Base-by-base conservation (phyloP, 2,888 invertebrate genomes). In the Zaprionus lineosus region DNA sequence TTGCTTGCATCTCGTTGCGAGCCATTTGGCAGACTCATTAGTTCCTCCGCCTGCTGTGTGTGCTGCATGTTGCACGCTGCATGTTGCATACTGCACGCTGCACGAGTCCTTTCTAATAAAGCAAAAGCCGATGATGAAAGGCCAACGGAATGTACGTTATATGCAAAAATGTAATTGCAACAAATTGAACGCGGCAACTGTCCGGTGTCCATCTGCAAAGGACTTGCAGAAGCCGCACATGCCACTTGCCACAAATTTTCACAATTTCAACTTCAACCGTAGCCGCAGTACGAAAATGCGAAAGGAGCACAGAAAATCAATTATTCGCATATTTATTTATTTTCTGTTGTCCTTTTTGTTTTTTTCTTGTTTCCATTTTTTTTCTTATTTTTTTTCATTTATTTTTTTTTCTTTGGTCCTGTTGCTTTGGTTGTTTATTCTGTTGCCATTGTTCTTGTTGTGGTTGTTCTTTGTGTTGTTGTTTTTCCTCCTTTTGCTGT, bases 241-340 rank as follows among this genome's bases (percentile, higher is more conserved):
- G 11, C 37, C 36, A 57, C 58, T 43, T 28, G 66, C 51, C 46
- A 50, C 70, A 68, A 72, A 72, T 67, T 79, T 77, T 65, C 56
- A 82, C 74, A 77, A 74, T 82, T 77, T 74, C 53, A 82, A 71
- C 75, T 82, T 82, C 83, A 77, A 52, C 55, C 57, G 74, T 84
- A 74, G 61, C 39, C 44, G 62, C 34, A 52, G n/a, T 9, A 39
- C 18, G 24, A 19, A 6, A 16, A 16, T 46, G 41, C 21, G 48
- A 53, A 33, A 39, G 58, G 11, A 46, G 41, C n/a, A n/a, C n/a
- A 58, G 58, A 58, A 77, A 77, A 77, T 77, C 84, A 84, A 82
- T 74, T 75, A 68, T 72, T 67, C 65, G 67, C 60, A 37, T 59
- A 51, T 64, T 14, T 11, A 16, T 15, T 31, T 47, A 12, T 60